Evolutionary conservation across 2,113 vertebrate species (phyloP).

Genomic region (Cisticola juncidis): DNA sequence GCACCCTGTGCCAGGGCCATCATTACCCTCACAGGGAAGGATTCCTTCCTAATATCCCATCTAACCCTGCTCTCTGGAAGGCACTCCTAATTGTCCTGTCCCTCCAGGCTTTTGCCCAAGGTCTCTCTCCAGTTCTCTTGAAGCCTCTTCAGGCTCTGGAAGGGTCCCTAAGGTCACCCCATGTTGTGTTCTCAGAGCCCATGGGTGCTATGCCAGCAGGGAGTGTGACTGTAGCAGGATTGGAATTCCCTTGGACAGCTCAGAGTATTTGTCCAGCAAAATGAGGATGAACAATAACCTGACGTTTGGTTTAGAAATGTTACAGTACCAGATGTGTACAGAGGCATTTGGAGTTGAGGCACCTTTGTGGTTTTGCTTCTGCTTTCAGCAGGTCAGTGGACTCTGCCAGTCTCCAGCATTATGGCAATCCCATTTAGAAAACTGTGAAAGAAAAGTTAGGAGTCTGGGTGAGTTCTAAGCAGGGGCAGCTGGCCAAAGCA

Average conservation of each 20-base stretch:
- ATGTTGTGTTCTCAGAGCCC: background rate
- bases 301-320: background rate
- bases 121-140: background rate
- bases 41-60: too few relatives aligned
- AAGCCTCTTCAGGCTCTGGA: background rate
- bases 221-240: background rate
- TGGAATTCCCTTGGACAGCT: background rate
- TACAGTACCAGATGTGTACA: background rate
- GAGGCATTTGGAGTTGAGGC: background rate
- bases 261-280: background rate
- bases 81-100: background rate
- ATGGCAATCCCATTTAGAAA: background rate
- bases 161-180: background rate
- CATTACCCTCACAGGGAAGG: rapidly evolving
- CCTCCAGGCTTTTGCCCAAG: background rate
- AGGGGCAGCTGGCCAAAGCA: background rate
- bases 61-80: background rate
- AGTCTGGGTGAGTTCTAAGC: background rate
- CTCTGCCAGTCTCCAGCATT: background rate
- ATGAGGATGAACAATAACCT: background rate
- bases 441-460: background rate
- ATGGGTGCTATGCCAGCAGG: background rate
- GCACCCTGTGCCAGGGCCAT: background rate
- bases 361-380: background rate
- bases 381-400: background rate